Evolutionary conservation across 2,888 invertebrate genomes (phyloP).

Genomic region (Neoascia interrupta): DNA sequence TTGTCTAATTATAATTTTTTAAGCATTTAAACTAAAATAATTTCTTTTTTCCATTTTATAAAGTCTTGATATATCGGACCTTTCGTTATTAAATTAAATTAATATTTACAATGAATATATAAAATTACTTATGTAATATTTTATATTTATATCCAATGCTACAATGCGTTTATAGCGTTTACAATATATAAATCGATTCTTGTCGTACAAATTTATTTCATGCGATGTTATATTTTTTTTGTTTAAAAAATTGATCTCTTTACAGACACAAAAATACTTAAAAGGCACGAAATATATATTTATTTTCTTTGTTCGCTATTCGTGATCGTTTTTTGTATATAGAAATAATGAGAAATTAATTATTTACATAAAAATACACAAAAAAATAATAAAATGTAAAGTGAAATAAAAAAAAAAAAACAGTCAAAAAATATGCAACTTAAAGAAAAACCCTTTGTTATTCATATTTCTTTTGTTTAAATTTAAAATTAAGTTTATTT

Average conservation of each 20-base stretch:
- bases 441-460: constrained; percentile 27
- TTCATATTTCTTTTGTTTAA: constrained; percentile 45
- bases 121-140: constrained; percentile 30
- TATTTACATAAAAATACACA: constrained; percentile 63
- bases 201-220: constrained; percentile 43
- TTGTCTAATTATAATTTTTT: constrained; percentile 17
- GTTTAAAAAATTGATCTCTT: background rate
- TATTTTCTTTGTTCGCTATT: constrained; percentile 10
- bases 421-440: constrained; percentile 28
- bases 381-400: constrained; percentile 1
- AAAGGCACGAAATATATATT: constrained; percentile 50
- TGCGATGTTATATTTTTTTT: constrained; percentile 7
- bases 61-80: no score
- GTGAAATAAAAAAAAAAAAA: constrained; percentile 3
- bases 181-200: constrained; percentile 35
- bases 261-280: constrained; percentile 33
- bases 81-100: constrained; percentile 28
- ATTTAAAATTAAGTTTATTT: constrained; percentile 70
- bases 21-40: constrained; percentile 26
- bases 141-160: constrained; percentile 22
- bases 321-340: background rate
- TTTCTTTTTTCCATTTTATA: no score
- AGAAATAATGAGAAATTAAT: constrained; percentile 14
- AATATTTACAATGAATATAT: constrained; percentile 60
- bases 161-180: constrained; percentile 16